Base-by-base conservation (phyloP, 2,888 invertebrate species). In the Rhaphigaster nebulosa region DNA sequence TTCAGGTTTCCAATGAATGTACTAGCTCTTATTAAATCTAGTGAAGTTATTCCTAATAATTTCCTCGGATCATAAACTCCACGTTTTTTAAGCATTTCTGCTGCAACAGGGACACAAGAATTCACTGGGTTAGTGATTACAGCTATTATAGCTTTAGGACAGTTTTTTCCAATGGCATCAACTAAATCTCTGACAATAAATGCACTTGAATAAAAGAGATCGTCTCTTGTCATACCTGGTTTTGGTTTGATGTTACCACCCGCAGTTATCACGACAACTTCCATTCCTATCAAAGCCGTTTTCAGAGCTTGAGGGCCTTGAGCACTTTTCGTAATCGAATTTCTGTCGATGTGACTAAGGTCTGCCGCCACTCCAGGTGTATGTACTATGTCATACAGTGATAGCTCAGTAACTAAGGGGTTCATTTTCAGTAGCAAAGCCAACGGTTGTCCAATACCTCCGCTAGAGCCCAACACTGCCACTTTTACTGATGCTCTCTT, bases 81-180 rank as follows among this genome's bases (percentile, higher is more conserved):
- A 90, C 96, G 96, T 94, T 98, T 97, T 94, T 98, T 98, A 92
- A 98, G 94, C 23, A 99, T 96, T 94, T 99, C 99, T 8, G 97
- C 96, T 45, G 99, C 99, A 93, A 99, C 99, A 20, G 99, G 99
- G 91, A 99, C 98, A 93, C 99, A 99, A 91, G 99, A 99, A 94
- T 99, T 99, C 93, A 99, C 99, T 4, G 99, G 99, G 94, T 99
- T 99, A 54, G 99, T 98, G 94, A 99, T 99, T 93, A 99, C 98
- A 91, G 97, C 98, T 92, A 99, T 94, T 92, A 99, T 95, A 70
- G 99, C 99, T 93, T 98, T 97, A 84, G 99, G 99, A 87, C 98
- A 96, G 93, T 95, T 96, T 94, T 97, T 95, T 15, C 98, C 97
- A 93, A 97, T 95, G 56, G 96, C 96, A 90, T 95, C 94, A 15